Evolutionary conservation across 2,888 invertebrate genomes (phyloP), one percentile per base, ranked within the genome.

Genomic region (Drosophila bunnanda): DNA sequence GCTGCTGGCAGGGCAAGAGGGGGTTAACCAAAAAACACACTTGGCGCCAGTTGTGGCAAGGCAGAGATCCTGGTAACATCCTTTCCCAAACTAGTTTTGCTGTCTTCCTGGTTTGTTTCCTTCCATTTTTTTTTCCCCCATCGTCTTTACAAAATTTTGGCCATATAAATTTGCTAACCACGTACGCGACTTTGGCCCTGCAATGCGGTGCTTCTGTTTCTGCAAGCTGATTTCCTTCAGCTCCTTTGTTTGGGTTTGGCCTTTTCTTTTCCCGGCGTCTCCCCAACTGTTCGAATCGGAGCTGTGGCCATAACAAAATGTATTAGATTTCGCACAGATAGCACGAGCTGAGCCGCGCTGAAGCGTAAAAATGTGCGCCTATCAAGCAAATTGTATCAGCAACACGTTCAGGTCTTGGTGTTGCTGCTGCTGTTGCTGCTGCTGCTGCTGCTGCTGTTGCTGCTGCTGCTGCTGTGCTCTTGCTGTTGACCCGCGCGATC

Each of bases 311-410:
- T 74, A 84, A 84, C 83, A 82, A 87, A 87, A 77, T 78, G 83
- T 83, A 83, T 83, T 87, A 84, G 83, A 83, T 83, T 87, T 85
- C 84, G 80, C 85, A 62, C 72, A 80, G 88, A 85, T 85, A 85
- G 76, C 57, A 67, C 55, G 56, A 57, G 72, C 53, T 65, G 43
- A 54, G 59, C 71, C 52, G 67, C 74, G 80, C 72, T 84, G 81
- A 82, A 85, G 86, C 86, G 83, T 79, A 66, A 85, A 71, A 84
- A 82, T 88, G 88, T 85, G 81, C 81, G 78, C 75, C 81, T 85
- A 85, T 85, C 85, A 83, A 78, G 70, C 78, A 81, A 83, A 88
- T 81, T 86, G 86, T 79, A 85, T 85, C 88, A 88, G 86, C 81
- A 85, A 85, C 85, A 85, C 81, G 88, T 85, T 87, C 68, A 65